A percentile compares a stretch with the other conserved stretches of the same genome.
phyloP scores from a whole-genome alignment of 2,888 invertebrate species.

The Eustalomyia histrio region DNA sequence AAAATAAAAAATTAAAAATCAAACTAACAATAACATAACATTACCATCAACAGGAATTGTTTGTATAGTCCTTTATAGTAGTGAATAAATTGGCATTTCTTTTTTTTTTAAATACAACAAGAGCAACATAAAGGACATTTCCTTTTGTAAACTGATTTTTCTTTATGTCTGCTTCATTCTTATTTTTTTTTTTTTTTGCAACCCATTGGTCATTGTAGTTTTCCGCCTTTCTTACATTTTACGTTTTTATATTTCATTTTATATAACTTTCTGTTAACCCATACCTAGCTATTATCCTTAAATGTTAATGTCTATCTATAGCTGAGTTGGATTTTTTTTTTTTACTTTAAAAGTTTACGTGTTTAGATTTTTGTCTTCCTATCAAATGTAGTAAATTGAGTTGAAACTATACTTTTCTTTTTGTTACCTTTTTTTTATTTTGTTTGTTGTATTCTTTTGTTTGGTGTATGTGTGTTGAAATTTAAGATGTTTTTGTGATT shows the following conservation, averaged over 20 bases:
- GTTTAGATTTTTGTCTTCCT: slow-evolving; percentile 26
- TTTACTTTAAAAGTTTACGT: slow-evolving; percentile 28
- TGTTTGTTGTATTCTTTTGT: slow-evolving; percentile 8
- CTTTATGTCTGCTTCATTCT: slow-evolving; percentile 20
- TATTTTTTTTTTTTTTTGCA: neutral
- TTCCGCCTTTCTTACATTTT: slow-evolving; percentile 12
- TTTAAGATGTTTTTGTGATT: slow-evolving; percentile 35
- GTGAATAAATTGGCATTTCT: slow-evolving; percentile 31
- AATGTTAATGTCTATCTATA: slow-evolving; percentile 23
- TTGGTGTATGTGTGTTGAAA: slow-evolving; percentile 15
- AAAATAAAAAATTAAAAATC: too few species aligned
- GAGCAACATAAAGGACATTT: slow-evolving; percentile 14
- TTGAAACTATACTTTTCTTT: slow-evolving; percentile 40
- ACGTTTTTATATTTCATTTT: neutral
- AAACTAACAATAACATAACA: neutral
- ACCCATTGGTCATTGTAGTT: slow-evolving; percentile 23
- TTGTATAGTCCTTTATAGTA: neutral
- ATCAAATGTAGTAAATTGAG: slow-evolving; percentile 49
- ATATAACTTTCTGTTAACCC: slow-evolving; percentile 1
- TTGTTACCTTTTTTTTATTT: slow-evolving; percentile 33
- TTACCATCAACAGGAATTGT: slow-evolving; percentile 6
- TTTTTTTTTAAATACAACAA: slow-evolving; percentile 5
- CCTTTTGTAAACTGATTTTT: slow-evolving; percentile 33
- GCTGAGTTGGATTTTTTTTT: slow-evolving; percentile 20
- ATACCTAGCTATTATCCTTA: slow-evolving; percentile 4